Base-by-base conservation (phyloP, 2,797 vertebrate genomes). In the Lagodon rhomboides region DNA sequence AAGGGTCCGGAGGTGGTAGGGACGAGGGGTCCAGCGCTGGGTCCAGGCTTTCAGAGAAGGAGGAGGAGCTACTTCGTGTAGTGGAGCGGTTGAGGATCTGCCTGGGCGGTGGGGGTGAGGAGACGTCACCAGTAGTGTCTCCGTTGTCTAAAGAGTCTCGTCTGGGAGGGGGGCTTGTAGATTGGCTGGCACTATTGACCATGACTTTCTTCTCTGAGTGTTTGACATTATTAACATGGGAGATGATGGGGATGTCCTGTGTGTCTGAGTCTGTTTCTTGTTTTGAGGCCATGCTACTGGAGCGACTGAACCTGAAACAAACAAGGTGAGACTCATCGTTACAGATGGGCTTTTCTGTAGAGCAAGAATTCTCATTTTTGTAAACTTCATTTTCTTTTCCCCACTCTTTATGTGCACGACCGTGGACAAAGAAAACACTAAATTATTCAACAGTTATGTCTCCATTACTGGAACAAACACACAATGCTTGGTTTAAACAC, bases 41-140 rank as follows among this genome's bases (percentile, higher is more conserved):
- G 91, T 99, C 98, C 69, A 95, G 95, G 89, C 97, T 98, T 89
- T 99, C 98, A 73, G 97, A 98, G 96, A 98, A 99, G 88, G 98
- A 99, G 92, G 97, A 97, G 88, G 98, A 97, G 95, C 96, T 97
- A 82, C 95, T 96, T 85, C 97, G 96, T 49, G 96, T 96, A 80
- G 96, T 94, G 11, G 97, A 96, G 92, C 95, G 96, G 78, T 97
- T 92, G 5, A 97, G 94, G 86, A 96, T 96, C 92, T 98, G 97
- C 72, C 97, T 95, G 23, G 90, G 90, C 0, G 90, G 93, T 0
- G 93, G 91, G 15, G 94, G 92, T 16, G 93, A 92, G 15, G 92
- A 85, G 68, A 81, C 38, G 87, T 95, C 96, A 3, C 82, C 83
- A 1, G 90, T 27, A 1, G 88, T 67, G 71, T 93, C 91, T 15